Percentiles rank a stretch among this genome's conserved stretches.
Conservation (phyloP, 2,888 invertebrate species). For the Asteroscopus sphinx region DNA sequence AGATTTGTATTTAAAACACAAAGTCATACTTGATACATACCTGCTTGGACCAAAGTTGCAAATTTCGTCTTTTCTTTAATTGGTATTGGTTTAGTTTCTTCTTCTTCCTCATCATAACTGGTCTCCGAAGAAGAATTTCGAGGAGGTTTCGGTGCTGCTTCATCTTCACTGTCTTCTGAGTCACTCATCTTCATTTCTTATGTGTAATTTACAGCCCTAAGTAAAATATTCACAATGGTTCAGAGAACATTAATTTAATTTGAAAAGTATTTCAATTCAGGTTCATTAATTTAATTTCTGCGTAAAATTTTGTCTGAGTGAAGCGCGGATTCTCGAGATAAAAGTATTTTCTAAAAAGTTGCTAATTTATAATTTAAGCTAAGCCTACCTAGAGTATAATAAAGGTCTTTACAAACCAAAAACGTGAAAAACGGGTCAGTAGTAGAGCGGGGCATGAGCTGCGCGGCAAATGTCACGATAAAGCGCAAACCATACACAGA, state of each 20-base stretch:
- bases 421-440: too few relatives aligned
- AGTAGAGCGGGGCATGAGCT: too few relatives aligned
- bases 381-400: too few relatives aligned
- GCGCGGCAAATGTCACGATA: too few relatives aligned
- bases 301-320: not conserved
- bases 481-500: too few relatives aligned
- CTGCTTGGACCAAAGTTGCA: slow-evolving; percentile 49
- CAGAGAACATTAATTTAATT: not conserved
- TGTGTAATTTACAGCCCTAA: not conserved
- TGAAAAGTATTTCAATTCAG: not conserved
- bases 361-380: not conserved
- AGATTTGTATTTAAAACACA: too few relatives aligned
- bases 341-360: not conserved
- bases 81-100: slow-evolving; percentile 32
- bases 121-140: slow-evolving; percentile 72
- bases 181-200: slow-evolving; percentile 66
- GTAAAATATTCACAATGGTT: not conserved
- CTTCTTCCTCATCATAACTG: slow-evolving; percentile 70
- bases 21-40: slow-evolving; percentile 10
- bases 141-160: slow-evolving; percentile 40
- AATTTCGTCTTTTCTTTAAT: slow-evolving; percentile 35
- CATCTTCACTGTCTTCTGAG: slow-evolving; percentile 68
- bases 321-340: not conserved
- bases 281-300: not conserved
- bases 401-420: too few relatives aligned